Conservation (phyloP, 1,140 invertebrate species). For the Streblospio benedicti region DNA sequence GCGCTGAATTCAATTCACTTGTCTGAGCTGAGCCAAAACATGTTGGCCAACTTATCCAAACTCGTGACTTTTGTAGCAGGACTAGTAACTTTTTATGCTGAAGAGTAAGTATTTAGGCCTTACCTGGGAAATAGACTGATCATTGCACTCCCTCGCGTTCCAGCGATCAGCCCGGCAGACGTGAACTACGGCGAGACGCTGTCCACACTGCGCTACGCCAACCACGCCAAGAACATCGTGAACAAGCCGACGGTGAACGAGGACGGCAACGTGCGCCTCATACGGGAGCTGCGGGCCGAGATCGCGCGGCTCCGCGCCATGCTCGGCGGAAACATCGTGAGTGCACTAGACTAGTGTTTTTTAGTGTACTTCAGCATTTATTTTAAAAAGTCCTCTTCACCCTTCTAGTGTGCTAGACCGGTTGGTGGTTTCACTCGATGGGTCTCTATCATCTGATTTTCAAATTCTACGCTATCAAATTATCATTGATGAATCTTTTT, state of each 20-base stretch:
- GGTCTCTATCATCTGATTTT: no score
- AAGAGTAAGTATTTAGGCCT: not conserved
- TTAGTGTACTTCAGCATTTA: not conserved
- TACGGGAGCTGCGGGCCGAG: slow-evolving; percentile 53
- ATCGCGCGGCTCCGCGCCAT: slow-evolving; percentile 31
- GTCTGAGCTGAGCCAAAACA: no score
- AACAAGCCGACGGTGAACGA: slow-evolving; percentile 92
- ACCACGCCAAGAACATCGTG: slow-evolving; percentile 73
- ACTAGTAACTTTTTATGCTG: not conserved
- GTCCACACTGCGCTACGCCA: slow-evolving; percentile 51
- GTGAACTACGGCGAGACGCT: slow-evolving; percentile 50
- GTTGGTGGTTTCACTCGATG: no score
- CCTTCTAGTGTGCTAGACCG: no score
- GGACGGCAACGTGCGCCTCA: slow-evolving; percentile 54
- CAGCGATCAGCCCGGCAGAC: slow-evolving; percentile 55
- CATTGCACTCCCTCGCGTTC: no score
- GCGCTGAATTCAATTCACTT: no score
- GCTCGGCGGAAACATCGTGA: slow-evolving; percentile 1
- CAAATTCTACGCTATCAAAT: no score
- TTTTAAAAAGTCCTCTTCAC: no score
- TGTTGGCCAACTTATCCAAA: no score
- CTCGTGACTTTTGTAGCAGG: not conserved
- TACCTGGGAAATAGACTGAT: no score
- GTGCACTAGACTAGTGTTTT: not conserved
- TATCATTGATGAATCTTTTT: no score